Conservation (phyloP, 2,797 vertebrate genomes). For the Trachurus trachurus region DNA sequence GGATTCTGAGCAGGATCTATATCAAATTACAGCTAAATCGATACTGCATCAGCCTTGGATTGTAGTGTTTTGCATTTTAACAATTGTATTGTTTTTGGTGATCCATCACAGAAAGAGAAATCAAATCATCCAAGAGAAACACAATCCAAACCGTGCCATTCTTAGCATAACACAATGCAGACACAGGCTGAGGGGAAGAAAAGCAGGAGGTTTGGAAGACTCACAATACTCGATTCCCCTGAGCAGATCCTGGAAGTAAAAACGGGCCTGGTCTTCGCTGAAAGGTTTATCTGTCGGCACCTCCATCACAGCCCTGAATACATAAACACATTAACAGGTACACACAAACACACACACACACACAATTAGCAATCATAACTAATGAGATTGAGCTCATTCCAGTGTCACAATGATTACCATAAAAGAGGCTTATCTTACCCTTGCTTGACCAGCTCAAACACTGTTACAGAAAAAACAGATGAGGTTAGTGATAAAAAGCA, state of each 20-base stretch:
- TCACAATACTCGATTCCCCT: constrained; percentile 98
- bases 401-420: constrained; percentile 29
- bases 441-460: constrained; percentile 98
- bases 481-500: constrained; percentile 38
- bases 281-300: constrained; percentile 95
- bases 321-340: constrained; percentile 29
- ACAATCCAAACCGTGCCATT: neutral
- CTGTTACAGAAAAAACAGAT: constrained; percentile 83
- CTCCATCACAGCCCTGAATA: constrained; percentile 96
- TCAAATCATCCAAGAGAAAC: neutral
- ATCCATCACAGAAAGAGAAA: too few species aligned
- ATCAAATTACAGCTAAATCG: neutral
- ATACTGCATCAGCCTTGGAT: constrained; percentile 11
- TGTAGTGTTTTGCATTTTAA: neutral
- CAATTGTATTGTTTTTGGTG: neutral
- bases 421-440: constrained; percentile 89
- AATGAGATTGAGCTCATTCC: constrained; percentile 59
- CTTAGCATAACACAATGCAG: neutral
- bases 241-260: constrained; percentile 98
- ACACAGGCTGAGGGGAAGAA: constrained; percentile 13
- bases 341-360: constrained; percentile 19
- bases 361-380: constrained; percentile 51
- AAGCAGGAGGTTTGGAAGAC: constrained; percentile 62
- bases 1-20: neutral
- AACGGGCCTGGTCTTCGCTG: constrained; percentile 95